phyloP scores from a whole-genome alignment of 35 echinoderm and acorn worm species.

The Anneissia japonica region DNA sequence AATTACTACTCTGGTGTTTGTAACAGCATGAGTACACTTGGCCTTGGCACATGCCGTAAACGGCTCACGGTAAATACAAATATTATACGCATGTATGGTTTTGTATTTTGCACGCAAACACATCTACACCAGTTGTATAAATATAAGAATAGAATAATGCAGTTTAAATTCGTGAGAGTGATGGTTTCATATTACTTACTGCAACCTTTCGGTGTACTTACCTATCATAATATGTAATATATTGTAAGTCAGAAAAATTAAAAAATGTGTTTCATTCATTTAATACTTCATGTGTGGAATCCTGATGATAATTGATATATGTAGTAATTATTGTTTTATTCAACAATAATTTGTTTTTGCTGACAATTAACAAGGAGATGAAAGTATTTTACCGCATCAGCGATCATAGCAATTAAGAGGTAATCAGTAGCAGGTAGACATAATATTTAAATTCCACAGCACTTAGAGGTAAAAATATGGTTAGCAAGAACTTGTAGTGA shows the following conservation, averaged over 20 bases:
- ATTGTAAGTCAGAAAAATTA: too few relatives aligned
- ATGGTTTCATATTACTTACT: background rate
- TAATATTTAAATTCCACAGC: background rate
- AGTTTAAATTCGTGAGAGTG: background rate
- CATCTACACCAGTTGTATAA: background rate
- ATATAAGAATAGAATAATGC: background rate
- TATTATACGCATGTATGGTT: background rate
- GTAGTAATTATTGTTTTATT: background rate
- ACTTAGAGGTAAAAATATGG: too few relatives aligned
- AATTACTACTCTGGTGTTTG: background rate
- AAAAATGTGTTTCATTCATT: too few relatives aligned
- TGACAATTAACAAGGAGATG: background rate
- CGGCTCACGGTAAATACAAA: background rate
- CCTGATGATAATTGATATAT: too few relatives aligned
- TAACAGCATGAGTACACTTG: background rate
- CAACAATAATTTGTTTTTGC: background rate
- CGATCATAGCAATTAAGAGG: background rate
- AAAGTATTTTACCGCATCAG: background rate
- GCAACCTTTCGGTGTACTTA: background rate
- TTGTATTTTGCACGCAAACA: background rate
- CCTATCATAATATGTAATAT: too few relatives aligned
- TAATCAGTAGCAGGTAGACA: background rate
- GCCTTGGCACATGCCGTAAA: background rate
- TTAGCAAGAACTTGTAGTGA: background rate
- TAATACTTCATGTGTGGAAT: too few relatives aligned